Base-by-base conservation (phyloP, 92 coral and sea anemone species). In the Phymanthus crucifer region DNA sequence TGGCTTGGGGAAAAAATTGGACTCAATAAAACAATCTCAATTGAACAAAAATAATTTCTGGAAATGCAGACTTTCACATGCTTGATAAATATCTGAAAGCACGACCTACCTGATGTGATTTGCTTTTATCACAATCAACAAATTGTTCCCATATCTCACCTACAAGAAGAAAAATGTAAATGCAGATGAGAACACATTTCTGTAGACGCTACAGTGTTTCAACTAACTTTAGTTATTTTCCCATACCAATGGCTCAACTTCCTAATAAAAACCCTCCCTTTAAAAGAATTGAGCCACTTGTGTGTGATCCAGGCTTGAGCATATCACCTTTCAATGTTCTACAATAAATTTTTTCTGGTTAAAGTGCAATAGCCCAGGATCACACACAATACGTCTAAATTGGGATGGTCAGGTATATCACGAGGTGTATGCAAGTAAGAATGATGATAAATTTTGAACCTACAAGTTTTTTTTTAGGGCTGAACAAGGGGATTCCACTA, bases 91-190 rank as follows among this genome's bases (percentile, higher is more conserved):
- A 10, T 24, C 34, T 32, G 34, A 4, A 66, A 6, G 17, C 19
- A 16, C 6, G 31, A 23, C 92, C 65, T 78, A 95, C 98, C 92
- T 91, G 94, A 77, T 95, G 97, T 80, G 98, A 90, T 89, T 95
- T 95, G 87, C 88, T 87, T 79, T 88, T 93, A 78, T 95, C 97
- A 33, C 87, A 84, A 37, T 95, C 95, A 24, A 89, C 98, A 90
- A 83, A 88, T 43, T 84, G 85, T 86, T 95, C 97, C 98, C 98
- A 95, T 40, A 43, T 77, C 76, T 86, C 72, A 45, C 97, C 98
- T 95, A 89, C 43, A 75, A 43, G 13, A 43, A 43, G 48, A 0
- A 17, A 43, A 43, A 43, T 43, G 13, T 7, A 43, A 43, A 43
- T 11, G 14, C 18, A 38, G 43, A 43, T 43, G 13, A 43, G 48